These are phyloP conservation scores for Lates japonicus DNA, from an alignment of 2,797 vertebrate genomes.

Conservation along the genomic window DNA sequence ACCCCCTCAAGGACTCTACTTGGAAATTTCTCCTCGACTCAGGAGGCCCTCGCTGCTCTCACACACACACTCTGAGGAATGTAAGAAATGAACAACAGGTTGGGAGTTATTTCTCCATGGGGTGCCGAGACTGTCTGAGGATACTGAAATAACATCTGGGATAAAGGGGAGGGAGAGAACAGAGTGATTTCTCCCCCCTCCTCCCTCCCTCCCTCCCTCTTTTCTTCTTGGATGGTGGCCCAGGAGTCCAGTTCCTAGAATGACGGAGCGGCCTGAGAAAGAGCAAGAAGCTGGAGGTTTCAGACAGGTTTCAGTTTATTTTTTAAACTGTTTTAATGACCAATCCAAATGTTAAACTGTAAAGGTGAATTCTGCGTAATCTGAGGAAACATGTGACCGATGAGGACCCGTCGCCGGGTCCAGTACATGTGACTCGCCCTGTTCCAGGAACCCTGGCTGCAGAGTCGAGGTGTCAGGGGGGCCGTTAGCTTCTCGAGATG, in stretches of 20 bases:
- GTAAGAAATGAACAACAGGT: constrained; percentile 46
- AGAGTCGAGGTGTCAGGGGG: constrained; percentile 8
- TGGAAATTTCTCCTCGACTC: not conserved
- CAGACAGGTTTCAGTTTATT: not conserved
- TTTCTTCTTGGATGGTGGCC: not conserved
- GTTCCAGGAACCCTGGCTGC: constrained; percentile 17
- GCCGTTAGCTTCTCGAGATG: not conserved
- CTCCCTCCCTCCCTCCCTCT: not conserved
- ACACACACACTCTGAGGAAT: constrained; percentile 26
- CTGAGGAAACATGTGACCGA: constrained; percentile 9
- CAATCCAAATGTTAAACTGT: not conserved
- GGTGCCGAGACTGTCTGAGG: constrained; percentile 21
- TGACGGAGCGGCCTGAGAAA: not conserved
- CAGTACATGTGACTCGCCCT: constrained; percentile 5
- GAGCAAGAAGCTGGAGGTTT: not conserved
- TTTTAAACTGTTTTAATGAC: not conserved
- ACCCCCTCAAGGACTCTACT: too few relatives aligned
- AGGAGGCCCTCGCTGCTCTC: not conserved
- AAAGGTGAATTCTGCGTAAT: not conserved
- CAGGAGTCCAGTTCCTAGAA: not conserved
- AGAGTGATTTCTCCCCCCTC: too few relatives aligned
- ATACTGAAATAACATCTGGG: constrained; percentile 31
- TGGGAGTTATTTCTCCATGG: constrained; percentile 14
- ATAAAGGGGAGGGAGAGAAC: not conserved
- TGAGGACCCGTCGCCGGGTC: not conserved